Evolutionary conservation across 1,140 invertebrate genomes (phyloP), one percentile per base, ranked within the genome.

Genomic region (Caenorhabditis briggsae): DNA sequence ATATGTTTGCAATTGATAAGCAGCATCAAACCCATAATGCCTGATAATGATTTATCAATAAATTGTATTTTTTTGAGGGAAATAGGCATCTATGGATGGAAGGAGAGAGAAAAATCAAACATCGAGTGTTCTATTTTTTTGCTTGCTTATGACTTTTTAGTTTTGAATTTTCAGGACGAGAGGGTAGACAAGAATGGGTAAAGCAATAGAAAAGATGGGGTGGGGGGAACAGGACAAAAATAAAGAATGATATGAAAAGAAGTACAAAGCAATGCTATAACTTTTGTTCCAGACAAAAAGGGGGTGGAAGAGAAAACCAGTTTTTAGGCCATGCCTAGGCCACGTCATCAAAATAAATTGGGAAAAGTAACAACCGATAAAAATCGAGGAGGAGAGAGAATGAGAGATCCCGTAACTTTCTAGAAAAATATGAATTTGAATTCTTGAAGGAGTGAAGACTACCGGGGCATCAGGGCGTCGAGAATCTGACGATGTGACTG

Each of bases 381-480:
- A 33, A 33, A 33, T 33, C 33, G n/a, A n/a, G n/a, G n/a, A n/a
- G n/a, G n/a, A 33, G 33, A 33, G 33, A 5, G 46, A 48, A 46
- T 16, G n/a, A 59, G 11, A 18, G 58, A 25, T 70, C 64, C 64
- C 64, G 64, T 70, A 46, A 14, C 61, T 11, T 33, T 33, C 5
- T 12, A 46, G 11, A 70, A 70, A 70, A 43, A 33, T 41, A 16
- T 70, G 8, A 25, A 59, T 70, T 46, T 2, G 18, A n/a, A 5
- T n/a, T 16, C n/a, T 5, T 14, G 20, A 16, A 23, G 41, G 23
- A 46, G 46, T 55, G 33, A 5, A n/a, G 56, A 82, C 56, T 59
- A 82, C 82, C 82, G 53, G 33, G 33, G 33, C 82, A 59, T 53
- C 48, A 83, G 56, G 16, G 82, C 82, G 2, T 83, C 70, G n/a